Conservation (phyloP, 2,888 invertebrate genomes). For the Drosophila kokeensis region DNA sequence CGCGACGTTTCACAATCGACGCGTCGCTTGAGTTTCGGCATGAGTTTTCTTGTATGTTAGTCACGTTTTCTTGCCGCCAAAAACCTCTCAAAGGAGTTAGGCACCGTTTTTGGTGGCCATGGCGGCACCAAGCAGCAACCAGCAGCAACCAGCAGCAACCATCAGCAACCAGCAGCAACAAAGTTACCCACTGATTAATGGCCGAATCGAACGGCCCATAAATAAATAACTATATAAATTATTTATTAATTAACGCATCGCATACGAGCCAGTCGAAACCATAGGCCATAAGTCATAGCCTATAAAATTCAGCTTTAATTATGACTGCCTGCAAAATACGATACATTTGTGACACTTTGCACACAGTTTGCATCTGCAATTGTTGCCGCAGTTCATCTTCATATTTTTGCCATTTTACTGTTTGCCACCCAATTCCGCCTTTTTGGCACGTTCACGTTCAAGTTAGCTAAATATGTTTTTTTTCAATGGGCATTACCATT, state of each 20-base stretch:
- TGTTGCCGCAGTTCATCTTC: constrained; percentile 65
- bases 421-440: background rate
- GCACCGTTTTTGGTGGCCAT: constrained; percentile 58
- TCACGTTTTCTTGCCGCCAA: constrained; percentile 76
- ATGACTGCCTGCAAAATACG: constrained; percentile 27
- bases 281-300: constrained; percentile 33
- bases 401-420: constrained; percentile 60
- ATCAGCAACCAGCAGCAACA: constrained; percentile 19
- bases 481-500: constrained; percentile 25
- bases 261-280: constrained; percentile 24
- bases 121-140: background rate
- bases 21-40: constrained; percentile 31
- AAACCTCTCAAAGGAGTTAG: constrained; percentile 76
- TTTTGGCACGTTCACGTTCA: constrained; percentile 17
- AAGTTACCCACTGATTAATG: constrained; percentile 73
- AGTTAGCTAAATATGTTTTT: constrained; percentile 50
- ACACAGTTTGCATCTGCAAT: constrained; percentile 35
- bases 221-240: constrained; percentile 69
- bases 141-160: background rate
- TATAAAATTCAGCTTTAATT: constrained; percentile 47
- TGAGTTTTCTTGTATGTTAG: constrained; percentile 54
- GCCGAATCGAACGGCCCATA: constrained; percentile 77
- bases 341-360: constrained; percentile 21
- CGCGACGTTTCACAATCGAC: constrained; percentile 67
- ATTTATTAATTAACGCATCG: constrained; percentile 81